These are phyloP conservation scores for Bradypodion ventrale DNA, from an alignment of 2,797 vertebrate species.

Conservation along the genomic window DNA sequence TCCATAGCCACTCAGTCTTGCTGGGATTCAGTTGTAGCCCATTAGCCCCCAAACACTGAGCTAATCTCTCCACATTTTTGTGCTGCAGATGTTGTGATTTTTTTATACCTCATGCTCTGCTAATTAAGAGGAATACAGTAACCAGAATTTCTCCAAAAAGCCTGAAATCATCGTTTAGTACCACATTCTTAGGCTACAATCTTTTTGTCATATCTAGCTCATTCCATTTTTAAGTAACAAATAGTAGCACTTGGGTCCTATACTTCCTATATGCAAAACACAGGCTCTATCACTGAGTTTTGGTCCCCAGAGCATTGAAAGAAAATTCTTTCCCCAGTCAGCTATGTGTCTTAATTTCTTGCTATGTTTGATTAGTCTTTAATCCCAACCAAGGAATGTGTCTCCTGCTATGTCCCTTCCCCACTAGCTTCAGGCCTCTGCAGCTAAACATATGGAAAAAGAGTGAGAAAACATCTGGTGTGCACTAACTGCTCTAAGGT, in stretches of 20 bases:
- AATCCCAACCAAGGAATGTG: neutral
- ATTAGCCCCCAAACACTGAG: no score
- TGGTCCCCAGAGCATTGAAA: neutral
- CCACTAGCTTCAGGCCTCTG: neutral
- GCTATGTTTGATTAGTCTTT: neutral
- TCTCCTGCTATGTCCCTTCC: neutral
- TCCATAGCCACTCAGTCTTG: no score
- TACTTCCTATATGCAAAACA: neutral
- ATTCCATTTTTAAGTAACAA: neutral
- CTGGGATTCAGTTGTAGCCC: no score
- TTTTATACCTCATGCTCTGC: no score
- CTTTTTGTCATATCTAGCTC: neutral
- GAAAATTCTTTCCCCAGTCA: neutral
- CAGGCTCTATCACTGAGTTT: neutral
- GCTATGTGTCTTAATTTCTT: neutral
- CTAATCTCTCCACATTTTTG: no score
- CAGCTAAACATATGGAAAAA: neutral
- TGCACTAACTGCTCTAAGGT: neutral
- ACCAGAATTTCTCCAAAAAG: no score
- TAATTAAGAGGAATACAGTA: no score
- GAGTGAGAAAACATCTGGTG: neutral
- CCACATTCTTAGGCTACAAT: neutral
- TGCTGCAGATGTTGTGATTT: no score
- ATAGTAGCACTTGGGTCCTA: no score
- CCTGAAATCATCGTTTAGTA: no score